These are phyloP conservation scores for Hypolimnas misippus DNA, from an alignment of 2,888 invertebrate species.

Conservation along the genomic window DNA sequence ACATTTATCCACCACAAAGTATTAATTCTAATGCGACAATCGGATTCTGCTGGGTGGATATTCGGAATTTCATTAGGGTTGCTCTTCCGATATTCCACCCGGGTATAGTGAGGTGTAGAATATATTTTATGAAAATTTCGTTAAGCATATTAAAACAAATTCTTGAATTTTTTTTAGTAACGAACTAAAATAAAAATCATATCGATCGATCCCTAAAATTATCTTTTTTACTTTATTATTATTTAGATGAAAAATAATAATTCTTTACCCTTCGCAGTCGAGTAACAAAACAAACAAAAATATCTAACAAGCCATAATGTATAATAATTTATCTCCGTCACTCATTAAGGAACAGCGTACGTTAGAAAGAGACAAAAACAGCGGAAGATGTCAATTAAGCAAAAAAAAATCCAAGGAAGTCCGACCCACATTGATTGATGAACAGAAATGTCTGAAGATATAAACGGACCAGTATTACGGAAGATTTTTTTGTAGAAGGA, in stretches of 20 bases:
- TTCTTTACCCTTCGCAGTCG: neutral
- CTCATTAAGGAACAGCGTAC: conserved; percentile 24
- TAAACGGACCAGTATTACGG: conserved; percentile 12
- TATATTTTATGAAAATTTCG: no score
- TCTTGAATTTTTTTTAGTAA: no score
- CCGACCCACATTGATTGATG: conserved; percentile 23
- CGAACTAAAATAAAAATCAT: no score
- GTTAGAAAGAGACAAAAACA: conserved; percentile 28
- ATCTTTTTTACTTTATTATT: no score
- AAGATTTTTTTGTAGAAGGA: neutral
- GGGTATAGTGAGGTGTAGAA: no score
- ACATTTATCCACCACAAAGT: no score
- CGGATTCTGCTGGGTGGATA: no score
- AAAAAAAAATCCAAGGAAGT: conserved; percentile 19
- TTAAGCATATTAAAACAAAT: no score
- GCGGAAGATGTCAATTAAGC: conserved; percentile 23
- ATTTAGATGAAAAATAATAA: neutral
- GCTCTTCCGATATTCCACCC: no score
- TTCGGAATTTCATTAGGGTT: no score
- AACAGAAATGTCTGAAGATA: conserved; percentile 16
- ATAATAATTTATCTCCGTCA: conserved; percentile 37
- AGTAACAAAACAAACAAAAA: neutral
- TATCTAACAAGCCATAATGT: conserved; percentile 10
- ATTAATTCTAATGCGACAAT: no score
- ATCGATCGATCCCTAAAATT: no score